A percentile compares a stretch with the other conserved stretches of the same genome.
Conservation (phyloP, 2,113 vertebrate genomes). For the Geothlypis trichas region DNA sequence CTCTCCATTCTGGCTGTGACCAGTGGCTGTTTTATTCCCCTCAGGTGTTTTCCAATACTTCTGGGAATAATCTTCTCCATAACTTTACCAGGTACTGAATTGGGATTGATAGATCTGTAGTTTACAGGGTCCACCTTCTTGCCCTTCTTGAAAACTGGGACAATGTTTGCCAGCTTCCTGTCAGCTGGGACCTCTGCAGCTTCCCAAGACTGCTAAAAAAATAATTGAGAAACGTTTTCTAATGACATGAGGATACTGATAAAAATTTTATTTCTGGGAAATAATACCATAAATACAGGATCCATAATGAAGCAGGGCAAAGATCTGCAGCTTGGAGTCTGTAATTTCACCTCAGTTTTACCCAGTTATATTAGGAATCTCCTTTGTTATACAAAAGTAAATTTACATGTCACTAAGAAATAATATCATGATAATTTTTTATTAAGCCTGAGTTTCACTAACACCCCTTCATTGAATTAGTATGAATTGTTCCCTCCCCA, state of each 20-base stretch:
- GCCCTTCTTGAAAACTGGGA: neutral
- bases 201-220: neutral
- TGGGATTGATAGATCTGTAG: no score
- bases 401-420: neutral
- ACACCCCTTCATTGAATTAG: neutral
- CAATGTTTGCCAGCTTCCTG: fast-evolving
- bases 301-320: neutral
- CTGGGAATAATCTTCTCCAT: neutral
- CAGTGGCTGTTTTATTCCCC: neutral
- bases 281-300: neutral
- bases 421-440: neutral
- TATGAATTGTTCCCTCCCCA: neutral
- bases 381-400: neutral
- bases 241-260: neutral
- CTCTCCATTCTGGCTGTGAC: neutral
- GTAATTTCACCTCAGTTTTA: neutral
- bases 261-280: neutral
- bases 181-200: neutral
- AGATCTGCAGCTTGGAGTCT: neutral
- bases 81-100: neutral
- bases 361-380: neutral
- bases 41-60: neutral
- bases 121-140: neutral
- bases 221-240: neutral
- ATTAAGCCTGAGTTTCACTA: neutral